Conservation (phyloP, 2,888 invertebrate genomes). For the Rhagonycha fulva region DNA sequence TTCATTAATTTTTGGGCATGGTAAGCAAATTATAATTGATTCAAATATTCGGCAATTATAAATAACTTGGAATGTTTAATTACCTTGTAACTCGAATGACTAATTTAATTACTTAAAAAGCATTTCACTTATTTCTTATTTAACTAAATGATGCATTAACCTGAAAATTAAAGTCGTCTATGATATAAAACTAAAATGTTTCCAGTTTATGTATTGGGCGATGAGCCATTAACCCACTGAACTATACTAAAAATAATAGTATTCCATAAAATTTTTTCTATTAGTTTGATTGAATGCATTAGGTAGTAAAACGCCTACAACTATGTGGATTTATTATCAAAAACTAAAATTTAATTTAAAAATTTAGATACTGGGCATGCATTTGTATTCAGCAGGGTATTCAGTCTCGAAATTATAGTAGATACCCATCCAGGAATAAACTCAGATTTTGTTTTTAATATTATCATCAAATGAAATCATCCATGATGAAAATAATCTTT, state of each 20-base stretch:
- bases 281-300: background rate
- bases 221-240: slow-evolving; percentile 1
- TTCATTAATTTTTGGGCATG: background rate
- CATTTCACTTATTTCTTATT: background rate
- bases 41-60: background rate
- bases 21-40: background rate
- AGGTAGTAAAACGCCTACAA: background rate
- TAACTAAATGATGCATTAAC: background rate
- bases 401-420: too few species aligned
- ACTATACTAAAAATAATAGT: background rate
- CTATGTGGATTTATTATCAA: too few species aligned
- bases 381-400: too few species aligned
- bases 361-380: too few species aligned
- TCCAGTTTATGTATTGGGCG: background rate
- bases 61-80: background rate
- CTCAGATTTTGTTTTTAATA: too few species aligned
- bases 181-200: background rate
- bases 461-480: background rate
- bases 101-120: background rate
- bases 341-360: too few species aligned
- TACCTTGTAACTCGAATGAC: background rate
- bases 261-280: background rate
- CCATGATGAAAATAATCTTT: background rate
- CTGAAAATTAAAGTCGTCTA: background rate
- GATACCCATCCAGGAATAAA: too few species aligned